phyloP scores from a whole-genome alignment of 2,113 vertebrate species.

The Colossoma macropomum region DNA sequence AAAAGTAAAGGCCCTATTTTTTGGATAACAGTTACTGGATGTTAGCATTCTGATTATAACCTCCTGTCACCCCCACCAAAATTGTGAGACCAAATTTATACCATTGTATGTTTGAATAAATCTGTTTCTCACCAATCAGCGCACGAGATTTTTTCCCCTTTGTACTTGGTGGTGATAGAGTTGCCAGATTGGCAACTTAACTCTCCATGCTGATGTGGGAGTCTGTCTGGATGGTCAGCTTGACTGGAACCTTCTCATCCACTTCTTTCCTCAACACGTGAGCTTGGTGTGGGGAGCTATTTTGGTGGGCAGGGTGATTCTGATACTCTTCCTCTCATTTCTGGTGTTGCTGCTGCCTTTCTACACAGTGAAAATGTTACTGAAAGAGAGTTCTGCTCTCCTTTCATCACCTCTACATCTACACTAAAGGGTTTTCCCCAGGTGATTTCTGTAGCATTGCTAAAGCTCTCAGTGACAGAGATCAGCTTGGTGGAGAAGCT shows the following conservation, averaged over 20 bases:
- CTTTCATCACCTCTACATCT: not conserved
- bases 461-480: slow-evolving; percentile 8
- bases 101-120: not conserved
- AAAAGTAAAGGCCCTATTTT: no score
- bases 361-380: slow-evolving; percentile 13
- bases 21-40: no score
- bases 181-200: not conserved
- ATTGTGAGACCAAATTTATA: not conserved
- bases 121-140: not conserved
- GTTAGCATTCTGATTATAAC: no score
- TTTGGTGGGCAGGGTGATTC: not conserved
- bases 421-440: not conserved
- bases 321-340: not conserved
- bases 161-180: not conserved
- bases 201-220: not conserved
- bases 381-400: not conserved
- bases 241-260: slow-evolving; percentile 7
- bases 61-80: not conserved
- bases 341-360: slow-evolving; percentile 23
- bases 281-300: slow-evolving; percentile 33
- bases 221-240: slow-evolving; percentile 21
- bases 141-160: slow-evolving; percentile 16
- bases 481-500: not conserved
- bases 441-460: not conserved
- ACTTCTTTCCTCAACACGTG: slow-evolving; percentile 15